Percentiles rank a stretch among this genome's conserved stretches.
These are phyloP conservation scores for Temnothorax rugatulus DNA, from an alignment of 2,888 invertebrate genomes.

Conservation along the genomic window DNA sequence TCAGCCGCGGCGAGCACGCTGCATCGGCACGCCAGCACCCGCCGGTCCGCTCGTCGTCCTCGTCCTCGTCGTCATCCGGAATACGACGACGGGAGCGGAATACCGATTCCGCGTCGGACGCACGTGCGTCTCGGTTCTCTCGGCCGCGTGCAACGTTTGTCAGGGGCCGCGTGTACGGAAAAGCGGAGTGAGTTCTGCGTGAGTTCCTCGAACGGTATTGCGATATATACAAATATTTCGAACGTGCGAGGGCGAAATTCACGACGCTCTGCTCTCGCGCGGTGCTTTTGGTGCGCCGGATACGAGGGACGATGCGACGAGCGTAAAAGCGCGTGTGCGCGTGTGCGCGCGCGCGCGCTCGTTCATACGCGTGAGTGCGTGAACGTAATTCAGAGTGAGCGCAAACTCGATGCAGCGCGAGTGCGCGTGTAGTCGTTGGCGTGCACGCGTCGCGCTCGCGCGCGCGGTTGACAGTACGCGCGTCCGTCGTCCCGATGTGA, in stretches of 20 bases:
- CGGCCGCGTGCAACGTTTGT: not conserved
- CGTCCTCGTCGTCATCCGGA: not conserved
- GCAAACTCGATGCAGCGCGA: slow-evolving; percentile 26
- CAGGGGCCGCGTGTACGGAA: not conserved
- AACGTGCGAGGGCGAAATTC: not conserved
- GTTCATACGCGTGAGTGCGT: not conserved
- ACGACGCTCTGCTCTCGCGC: not conserved
- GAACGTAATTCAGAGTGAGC: slow-evolving; percentile 23
- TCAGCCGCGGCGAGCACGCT: slow-evolving; percentile 61
- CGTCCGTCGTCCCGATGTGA: slow-evolving; percentile 18
- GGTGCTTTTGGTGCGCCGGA: slow-evolving; percentile 17
- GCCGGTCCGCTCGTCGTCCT: slow-evolving; percentile 46
- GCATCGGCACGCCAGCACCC: slow-evolving; percentile 58
- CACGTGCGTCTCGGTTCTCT: slow-evolving; percentile 30
- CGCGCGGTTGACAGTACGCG: slow-evolving; percentile 60
- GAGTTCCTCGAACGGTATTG: not conserved
- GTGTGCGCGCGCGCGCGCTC: not conserved
- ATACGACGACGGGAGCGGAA: slow-evolving; percentile 9
- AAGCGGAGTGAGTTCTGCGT: not conserved
- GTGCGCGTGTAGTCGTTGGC: slow-evolving; percentile 52
- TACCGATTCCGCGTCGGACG: not conserved
- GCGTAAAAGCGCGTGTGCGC: not conserved
- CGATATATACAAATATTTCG: not conserved
- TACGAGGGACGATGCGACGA: slow-evolving; percentile 30
- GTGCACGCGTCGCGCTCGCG: slow-evolving; percentile 61